Base-by-base conservation (phyloP, 2,888 invertebrate species). In the Campaea margaritaria region DNA sequence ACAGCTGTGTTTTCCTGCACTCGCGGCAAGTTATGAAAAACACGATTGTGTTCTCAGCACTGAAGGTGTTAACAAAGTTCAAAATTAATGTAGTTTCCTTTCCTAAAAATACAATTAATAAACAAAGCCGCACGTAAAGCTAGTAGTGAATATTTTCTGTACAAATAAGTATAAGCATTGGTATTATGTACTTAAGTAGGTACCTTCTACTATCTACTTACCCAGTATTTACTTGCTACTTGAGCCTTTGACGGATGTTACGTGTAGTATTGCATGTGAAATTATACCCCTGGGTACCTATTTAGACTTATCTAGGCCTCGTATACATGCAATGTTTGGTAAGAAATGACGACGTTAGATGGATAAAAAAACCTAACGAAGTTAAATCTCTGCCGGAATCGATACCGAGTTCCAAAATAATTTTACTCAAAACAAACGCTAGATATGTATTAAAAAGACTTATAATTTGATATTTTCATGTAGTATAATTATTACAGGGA, bases 181-280 rank as follows among this genome's bases (percentile, higher is more conserved):
- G n/a, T n/a, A n/a, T n/a, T n/a, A n/a, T n/a, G 13, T 44, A 44
- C 5, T 5, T 39, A 27, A 13, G n/a, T 36, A 31, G 13, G 53
- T 54, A 45, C 49, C n/a, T n/a, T 59, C 7, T 2, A 27, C 27
- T 27, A 27, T n/a, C n/a, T n/a, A n/a, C n/a, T n/a, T n/a, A n/a
- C n/a, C n/a, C n/a, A 9, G 9, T 50, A 53, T 14, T 49, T 44
- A 44, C 15, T n/a, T 27, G 31, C 27, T 48, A 72, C 55, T 64
- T 53, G 58, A 60, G 65, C 64, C 56, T 48, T 47, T 49, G 64
- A 58, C 76, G 73, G 76, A 84, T 76, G 74, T 83, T 79, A 81
- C 74, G 77, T 74, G 69, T 67, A 57, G 65, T 62, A 68, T 76
- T 75, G 75, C 78, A 75, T 76, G 77, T 70, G 68, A 81, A 83